These are phyloP conservation scores for Helostoma temminkii DNA, from an alignment of 2,797 vertebrate genomes.

Conservation along the genomic window DNA sequence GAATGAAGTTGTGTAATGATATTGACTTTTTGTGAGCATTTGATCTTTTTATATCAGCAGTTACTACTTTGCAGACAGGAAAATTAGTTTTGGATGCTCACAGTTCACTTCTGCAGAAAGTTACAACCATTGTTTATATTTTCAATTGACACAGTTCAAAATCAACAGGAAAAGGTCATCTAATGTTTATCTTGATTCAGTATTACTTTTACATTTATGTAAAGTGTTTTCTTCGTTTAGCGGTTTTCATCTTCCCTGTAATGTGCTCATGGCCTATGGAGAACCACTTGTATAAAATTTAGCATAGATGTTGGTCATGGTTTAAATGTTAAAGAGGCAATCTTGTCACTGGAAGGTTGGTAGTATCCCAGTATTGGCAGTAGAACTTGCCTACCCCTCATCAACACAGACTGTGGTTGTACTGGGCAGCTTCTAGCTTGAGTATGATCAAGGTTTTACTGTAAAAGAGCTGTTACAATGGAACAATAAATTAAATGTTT, in stretches of 20 bases:
- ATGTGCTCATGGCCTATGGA: background rate
- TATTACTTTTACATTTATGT: slow-evolving; percentile 23
- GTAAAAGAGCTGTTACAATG: no score
- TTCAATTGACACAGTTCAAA: slow-evolving; percentile 30
- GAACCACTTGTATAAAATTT: background rate
- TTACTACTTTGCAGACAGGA: slow-evolving; percentile 24
- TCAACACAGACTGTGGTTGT: no score
- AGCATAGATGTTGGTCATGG: no score
- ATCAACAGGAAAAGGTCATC: slow-evolving; percentile 38
- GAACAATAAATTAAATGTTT: no score
- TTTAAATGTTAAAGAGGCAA: no score
- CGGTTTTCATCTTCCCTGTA: background rate
- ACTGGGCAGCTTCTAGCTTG: no score
- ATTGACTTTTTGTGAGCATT: slow-evolving; percentile 6
- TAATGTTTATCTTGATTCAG: slow-evolving; percentile 22
- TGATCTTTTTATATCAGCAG: slow-evolving; percentile 7
- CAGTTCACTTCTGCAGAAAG: slow-evolving; percentile 12
- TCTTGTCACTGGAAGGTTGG: no score
- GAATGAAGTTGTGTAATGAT: slow-evolving; percentile 14
- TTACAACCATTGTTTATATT: slow-evolving; percentile 17
- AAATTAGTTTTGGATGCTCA: background rate
- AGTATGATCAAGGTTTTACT: no score
- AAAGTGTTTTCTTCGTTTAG: slow-evolving; percentile 2
- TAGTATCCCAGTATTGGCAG: no score
- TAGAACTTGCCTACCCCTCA: no score